Percentiles rank a stretch among this genome's conserved stretches.
These are phyloP conservation scores for Micrasema longulum DNA, from an alignment of 1,140 invertebrate species.

Conservation along the genomic window DNA sequence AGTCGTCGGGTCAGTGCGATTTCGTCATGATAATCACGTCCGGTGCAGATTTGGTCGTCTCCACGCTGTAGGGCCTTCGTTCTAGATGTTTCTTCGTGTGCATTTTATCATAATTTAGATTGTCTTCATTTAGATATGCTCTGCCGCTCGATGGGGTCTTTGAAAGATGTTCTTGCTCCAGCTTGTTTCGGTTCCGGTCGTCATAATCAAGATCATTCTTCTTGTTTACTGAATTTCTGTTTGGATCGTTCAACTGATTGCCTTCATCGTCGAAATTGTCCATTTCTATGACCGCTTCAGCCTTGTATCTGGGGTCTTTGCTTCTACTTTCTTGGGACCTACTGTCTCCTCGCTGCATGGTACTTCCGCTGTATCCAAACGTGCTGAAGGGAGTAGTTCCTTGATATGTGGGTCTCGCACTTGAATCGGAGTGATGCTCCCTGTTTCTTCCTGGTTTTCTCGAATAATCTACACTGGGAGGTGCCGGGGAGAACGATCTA, in stretches of 20 bases:
- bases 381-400: constrained; percentile 63
- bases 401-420: constrained; percentile 24
- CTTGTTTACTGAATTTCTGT: constrained; percentile 46
- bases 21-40: constrained; percentile 83
- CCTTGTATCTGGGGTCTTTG: constrained; percentile 68
- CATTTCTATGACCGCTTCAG: constrained; percentile 77
- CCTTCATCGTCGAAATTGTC: constrained; percentile 59
- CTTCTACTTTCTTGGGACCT: constrained; percentile 61
- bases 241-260: constrained; percentile 39
- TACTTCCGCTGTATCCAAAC: constrained; percentile 69
- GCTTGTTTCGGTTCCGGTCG: constrained; percentile 46
- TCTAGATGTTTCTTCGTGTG: constrained; percentile 60
- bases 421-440: constrained; percentile 41
- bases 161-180: constrained; percentile 19
- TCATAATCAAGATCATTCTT: constrained; percentile 50
- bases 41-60: constrained; percentile 86
- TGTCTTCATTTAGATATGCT: constrained; percentile 40
- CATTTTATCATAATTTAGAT: constrained; percentile 46
- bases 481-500: constrained; percentile 54
- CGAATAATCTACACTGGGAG: constrained; percentile 50
- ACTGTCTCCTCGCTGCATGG: constrained; percentile 57
- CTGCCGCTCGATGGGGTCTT: constrained; percentile 23
- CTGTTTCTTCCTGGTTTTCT: constrained; percentile 42
- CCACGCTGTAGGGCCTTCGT: constrained; percentile 76
- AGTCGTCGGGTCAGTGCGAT: constrained; percentile 76